phyloP scores from a whole-genome alignment of 2,888 invertebrate genomes.

The Eristalis arbustorum region DNA sequence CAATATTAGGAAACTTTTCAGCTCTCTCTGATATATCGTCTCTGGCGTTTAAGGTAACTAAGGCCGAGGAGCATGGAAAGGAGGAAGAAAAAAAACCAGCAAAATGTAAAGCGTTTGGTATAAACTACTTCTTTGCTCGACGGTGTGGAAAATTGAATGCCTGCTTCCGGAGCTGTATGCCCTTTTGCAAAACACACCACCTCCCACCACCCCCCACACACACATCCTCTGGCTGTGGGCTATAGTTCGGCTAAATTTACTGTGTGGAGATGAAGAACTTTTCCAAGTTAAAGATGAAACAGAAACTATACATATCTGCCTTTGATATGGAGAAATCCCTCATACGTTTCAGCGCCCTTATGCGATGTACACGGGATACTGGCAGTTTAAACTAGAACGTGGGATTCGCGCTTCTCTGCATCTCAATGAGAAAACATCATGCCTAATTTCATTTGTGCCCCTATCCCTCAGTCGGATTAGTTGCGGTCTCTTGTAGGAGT shows the following conservation, averaged over 20 bases:
- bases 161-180: slow-evolving; percentile 30
- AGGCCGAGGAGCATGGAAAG: neutral
- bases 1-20: slow-evolving; percentile 26
- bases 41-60: neutral
- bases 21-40: neutral
- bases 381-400: slow-evolving; percentile 18
- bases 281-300: slow-evolving; percentile 11
- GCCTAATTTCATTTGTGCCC: slow-evolving; percentile 43
- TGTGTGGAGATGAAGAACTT: slow-evolving; percentile 6
- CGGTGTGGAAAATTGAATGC: slow-evolving; percentile 77
- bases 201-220: too few species aligned
- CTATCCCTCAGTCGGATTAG: slow-evolving; percentile 24
- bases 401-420: slow-evolving; percentile 39
- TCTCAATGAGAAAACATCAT: slow-evolving; percentile 4
- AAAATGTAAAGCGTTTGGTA: slow-evolving; percentile 27
- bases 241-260: slow-evolving; percentile 9
- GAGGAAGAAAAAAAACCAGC: neutral
- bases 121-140: slow-evolving; percentile 78
- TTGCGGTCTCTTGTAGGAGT: slow-evolving; percentile 30
- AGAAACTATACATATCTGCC: slow-evolving; percentile 36
- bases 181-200: neutral
- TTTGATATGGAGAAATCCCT: slow-evolving; percentile 36
- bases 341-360: slow-evolving; percentile 14
- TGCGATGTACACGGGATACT: slow-evolving; percentile 2
- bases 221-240: slow-evolving; percentile 2